phyloP scores from a whole-genome alignment of 2,888 invertebrate genomes.

The Panorpa germanica region DNA sequence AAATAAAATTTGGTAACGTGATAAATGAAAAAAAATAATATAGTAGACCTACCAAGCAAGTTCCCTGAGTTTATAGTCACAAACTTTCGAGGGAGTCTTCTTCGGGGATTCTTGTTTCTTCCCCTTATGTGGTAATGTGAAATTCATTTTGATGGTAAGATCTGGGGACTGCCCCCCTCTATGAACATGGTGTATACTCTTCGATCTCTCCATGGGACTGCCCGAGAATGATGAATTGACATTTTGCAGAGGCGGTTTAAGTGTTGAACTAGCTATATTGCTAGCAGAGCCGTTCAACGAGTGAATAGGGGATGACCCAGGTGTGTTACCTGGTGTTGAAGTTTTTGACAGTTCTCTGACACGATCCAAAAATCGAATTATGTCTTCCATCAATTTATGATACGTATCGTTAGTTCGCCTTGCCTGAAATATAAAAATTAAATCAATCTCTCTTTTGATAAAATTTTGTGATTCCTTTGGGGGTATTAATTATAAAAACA shows the following conservation, averaged over 20 bases:
- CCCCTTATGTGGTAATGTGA: conserved; percentile 11
- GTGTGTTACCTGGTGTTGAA: too few species aligned
- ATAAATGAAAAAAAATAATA: too few species aligned
- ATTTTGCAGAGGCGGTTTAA: too few species aligned
- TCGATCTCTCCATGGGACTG: too few species aligned
- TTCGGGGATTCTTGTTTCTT: conserved; percentile 16
- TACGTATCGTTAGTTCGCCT: conserved; percentile 49
- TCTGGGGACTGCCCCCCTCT: conserved; percentile 13
- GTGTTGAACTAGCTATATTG: too few species aligned
- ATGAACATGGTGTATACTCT: conserved; percentile 23
- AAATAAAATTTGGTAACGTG: too few species aligned
- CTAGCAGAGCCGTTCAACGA: conserved; percentile 25
- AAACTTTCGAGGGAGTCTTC: conserved; percentile 9
- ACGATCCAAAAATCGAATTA: conserved; percentile 41
- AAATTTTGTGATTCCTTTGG: conserved; percentile 1
- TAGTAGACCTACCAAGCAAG: too few species aligned
- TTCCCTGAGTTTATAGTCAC: too few species aligned
- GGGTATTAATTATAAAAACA: conserved; percentile 2
- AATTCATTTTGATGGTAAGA: not conserved
- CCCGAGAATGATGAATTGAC: too few species aligned
- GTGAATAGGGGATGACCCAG: too few species aligned
- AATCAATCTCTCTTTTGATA: too few species aligned
- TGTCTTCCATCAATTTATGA: conserved; percentile 45
- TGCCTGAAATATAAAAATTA: conserved; percentile 24
- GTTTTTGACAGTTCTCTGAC: too few species aligned